These are phyloP conservation scores for Ganaspis brasiliensis DNA, from an alignment of 2,888 invertebrate species.

Conservation along the genomic window DNA sequence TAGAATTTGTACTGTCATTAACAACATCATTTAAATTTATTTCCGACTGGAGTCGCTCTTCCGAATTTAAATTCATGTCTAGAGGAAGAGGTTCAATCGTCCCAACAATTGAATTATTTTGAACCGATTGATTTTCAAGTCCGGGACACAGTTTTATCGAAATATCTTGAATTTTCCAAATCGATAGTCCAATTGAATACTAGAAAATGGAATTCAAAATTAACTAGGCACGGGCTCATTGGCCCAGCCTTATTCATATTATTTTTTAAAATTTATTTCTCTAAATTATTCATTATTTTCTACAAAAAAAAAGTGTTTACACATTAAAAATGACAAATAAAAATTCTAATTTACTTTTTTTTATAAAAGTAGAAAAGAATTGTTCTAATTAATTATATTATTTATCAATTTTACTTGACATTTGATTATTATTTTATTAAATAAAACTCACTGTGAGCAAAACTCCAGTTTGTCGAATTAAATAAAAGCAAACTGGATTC, in stretches of 20 bases:
- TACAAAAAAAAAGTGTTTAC: too few relatives aligned
- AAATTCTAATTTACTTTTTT: slow-evolving; percentile 1
- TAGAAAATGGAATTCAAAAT: slow-evolving; percentile 25
- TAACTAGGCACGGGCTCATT: slow-evolving; percentile 33
- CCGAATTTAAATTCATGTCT: neutral
- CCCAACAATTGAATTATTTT: slow-evolving; percentile 2
- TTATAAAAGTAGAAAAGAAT: neutral
- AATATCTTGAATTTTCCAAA: neutral
- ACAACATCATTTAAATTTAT: neutral
- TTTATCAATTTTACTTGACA: neutral
- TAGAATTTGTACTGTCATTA: neutral
- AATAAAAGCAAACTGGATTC: slow-evolving; percentile 22
- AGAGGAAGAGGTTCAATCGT: slow-evolving; percentile 14
- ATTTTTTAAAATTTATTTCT: too few relatives aligned
- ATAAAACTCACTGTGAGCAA: slow-evolving; percentile 32
- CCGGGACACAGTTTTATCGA: neutral
- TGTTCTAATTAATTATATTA: neutral
- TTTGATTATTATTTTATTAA: neutral
- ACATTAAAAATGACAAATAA: too few relatives aligned
- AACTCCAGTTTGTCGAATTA: slow-evolving; percentile 1
- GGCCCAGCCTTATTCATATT: slow-evolving; percentile 17
- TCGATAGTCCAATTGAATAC: slow-evolving; percentile 13
- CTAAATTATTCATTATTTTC: neutral
- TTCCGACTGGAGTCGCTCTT: neutral
- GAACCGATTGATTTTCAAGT: neutral